Percentiles rank a stretch among this genome's conserved stretches.
Evolutionary conservation across 2,797 vertebrate genomes (phyloP).

Genomic region (Pangasius krempfi): DNA sequence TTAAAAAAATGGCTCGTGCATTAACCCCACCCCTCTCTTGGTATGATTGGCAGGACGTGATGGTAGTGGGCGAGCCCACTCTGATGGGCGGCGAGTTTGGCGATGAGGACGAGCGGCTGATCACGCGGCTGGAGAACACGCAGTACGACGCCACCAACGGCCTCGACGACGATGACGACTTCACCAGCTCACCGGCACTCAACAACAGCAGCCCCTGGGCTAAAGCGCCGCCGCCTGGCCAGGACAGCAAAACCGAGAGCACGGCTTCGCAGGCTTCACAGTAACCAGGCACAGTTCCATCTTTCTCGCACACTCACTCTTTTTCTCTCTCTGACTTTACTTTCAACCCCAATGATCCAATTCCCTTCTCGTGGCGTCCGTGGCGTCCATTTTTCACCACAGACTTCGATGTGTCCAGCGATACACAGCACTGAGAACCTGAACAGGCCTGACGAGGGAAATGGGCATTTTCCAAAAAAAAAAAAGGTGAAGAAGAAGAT

Average conservation of each 20-base stretch:
- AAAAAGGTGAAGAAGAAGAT: not conserved
- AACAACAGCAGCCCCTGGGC: slow-evolving; percentile 94
- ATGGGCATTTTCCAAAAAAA: slow-evolving; percentile 12
- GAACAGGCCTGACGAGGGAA: slow-evolving; percentile 35
- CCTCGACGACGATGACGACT: slow-evolving; percentile 97
- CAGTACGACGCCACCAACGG: slow-evolving; percentile 98
- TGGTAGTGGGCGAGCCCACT: slow-evolving; percentile 98
- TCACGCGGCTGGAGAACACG: slow-evolving; percentile 98
- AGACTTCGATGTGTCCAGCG: slow-evolving; percentile 9
- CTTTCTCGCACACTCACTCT: slow-evolving; percentile 19
- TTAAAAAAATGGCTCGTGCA: not conserved
- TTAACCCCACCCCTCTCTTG: not conserved
- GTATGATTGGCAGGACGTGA: slow-evolving; percentile 86
- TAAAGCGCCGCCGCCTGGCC: slow-evolving; percentile 89
- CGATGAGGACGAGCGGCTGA: slow-evolving; percentile 98
- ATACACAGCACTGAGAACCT: slow-evolving; percentile 8
- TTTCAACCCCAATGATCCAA: slow-evolving; percentile 40
- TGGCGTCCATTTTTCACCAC: slow-evolving; percentile 27
- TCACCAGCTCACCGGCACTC: slow-evolving; percentile 93
- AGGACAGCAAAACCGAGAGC: slow-evolving; percentile 95
- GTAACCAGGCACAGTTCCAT: slow-evolving; percentile 67
- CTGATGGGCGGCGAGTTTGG: slow-evolving; percentile 98
- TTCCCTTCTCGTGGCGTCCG: slow-evolving; percentile 45
- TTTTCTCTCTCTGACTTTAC: slow-evolving; percentile 47
- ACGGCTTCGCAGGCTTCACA: slow-evolving; percentile 92